These are phyloP conservation scores for Nothobranchius furzeri DNA, from an alignment of 2,113 vertebrate species.

Conservation along the genomic window DNA sequence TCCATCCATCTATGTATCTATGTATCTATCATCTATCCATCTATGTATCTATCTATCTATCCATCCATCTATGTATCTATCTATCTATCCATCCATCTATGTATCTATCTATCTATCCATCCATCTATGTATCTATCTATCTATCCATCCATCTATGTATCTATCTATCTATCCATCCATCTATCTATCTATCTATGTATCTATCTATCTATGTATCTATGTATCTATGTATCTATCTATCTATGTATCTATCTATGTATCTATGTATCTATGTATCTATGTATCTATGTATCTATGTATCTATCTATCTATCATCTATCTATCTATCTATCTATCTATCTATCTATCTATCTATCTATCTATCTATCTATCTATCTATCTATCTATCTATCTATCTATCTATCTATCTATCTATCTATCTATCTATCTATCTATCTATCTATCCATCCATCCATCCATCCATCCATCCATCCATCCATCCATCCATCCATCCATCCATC, in stretches of 20 bases:
- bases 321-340: no score
- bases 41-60: background rate
- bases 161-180: constrained; percentile 2
- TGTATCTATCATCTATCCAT: background rate
- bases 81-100: no score
- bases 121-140: background rate
- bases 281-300: no score
- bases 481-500: background rate
- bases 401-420: constrained; percentile 1
- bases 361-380: background rate
- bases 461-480: background rate
- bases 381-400: background rate
- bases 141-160: background rate
- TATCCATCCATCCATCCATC: no score
- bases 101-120: background rate
- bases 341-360: background rate
- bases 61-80: no score
- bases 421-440: background rate
- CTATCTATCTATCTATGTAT: background rate
- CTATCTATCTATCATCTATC: no score
- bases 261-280: background rate
- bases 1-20: background rate
- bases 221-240: no score
- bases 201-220: no score
- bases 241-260: background rate